Conservation (phyloP, 2,113 vertebrate genomes). For the Mesoclemmys tuberculata region DNA sequence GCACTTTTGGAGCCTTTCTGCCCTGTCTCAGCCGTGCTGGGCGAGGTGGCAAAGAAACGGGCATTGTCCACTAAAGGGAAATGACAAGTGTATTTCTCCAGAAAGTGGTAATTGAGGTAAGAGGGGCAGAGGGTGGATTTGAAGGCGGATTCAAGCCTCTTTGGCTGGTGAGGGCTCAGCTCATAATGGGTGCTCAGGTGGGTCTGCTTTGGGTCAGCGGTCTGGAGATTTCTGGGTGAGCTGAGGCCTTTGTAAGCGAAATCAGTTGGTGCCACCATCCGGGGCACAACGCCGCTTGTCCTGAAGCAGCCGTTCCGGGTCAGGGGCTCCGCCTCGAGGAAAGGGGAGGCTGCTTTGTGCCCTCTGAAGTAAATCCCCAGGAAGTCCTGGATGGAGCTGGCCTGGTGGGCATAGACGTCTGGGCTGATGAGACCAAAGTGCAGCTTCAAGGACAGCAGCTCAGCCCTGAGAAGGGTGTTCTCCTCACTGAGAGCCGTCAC, state of each 20-base stretch:
- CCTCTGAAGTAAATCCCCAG: conserved; percentile 53
- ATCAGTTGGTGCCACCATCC: neutral
- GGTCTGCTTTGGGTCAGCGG: neutral
- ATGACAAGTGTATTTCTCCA: conserved; percentile 47
- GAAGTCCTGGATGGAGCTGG: conserved; percentile 20
- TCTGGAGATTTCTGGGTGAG: neutral
- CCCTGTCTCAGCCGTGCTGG: neutral
- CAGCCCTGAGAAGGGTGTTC: conserved; percentile 83
- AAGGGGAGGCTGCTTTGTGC: neutral
- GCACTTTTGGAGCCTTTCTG: neutral
- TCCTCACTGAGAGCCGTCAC: conserved; percentile 85
- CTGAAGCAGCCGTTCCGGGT: conserved; percentile 55
- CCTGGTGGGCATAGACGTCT: neutral
- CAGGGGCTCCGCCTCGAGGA: neutral
- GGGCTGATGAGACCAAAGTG: conserved; percentile 79
- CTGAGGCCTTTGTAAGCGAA: conserved; percentile 11
- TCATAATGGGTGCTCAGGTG: neutral
- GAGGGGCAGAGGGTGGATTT: conserved; percentile 63
- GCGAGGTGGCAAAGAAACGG: conserved; percentile 56
- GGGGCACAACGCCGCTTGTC: neutral
- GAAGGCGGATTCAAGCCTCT: conserved; percentile 53
- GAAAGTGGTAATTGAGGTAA: conserved; percentile 65
- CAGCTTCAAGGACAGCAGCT: conserved; percentile 84
- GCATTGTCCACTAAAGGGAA: conserved; percentile 51
- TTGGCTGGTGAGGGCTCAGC: neutral